Evolutionary conservation across 2,888 invertebrate species (phyloP).

Genomic region (Nudaria mundana): DNA sequence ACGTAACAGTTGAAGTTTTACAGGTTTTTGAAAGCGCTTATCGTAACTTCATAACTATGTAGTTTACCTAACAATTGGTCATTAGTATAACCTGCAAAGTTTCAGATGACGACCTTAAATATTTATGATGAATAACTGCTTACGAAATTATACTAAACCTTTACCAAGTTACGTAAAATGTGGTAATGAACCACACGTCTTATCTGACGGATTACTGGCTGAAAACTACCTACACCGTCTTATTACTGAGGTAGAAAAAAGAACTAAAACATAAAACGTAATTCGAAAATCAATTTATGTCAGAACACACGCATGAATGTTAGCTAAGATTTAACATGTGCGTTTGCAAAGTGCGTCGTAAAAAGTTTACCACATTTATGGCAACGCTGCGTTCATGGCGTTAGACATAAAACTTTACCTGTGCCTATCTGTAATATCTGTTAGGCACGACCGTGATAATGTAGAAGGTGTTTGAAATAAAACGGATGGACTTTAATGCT

Average conservation of each 20-base stretch:
- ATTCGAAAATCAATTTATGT: conserved; percentile 1
- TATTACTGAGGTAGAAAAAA: too few relatives aligned
- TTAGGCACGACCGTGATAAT: conserved; percentile 10
- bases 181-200: neutral
- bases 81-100: neutral
- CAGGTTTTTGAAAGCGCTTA: neutral
- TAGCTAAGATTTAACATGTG: conserved; percentile 16
- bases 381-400: conserved; percentile 35
- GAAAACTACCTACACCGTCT: too few relatives aligned
- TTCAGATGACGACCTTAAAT: neutral
- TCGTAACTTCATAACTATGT: neutral
- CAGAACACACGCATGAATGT: neutral
- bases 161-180: neutral
- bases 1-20: conserved; percentile 5
- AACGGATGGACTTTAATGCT: neutral
- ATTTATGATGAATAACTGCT: too few relatives aligned
- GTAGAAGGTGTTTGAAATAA: conserved; percentile 3
- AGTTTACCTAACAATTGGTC: neutral
- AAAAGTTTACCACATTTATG: conserved; percentile 24
- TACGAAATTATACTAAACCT: too few relatives aligned
- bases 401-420: conserved; percentile 33
- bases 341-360: conserved; percentile 27
- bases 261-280: too few relatives aligned
- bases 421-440: conserved; percentile 16
- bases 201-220: neutral